A percentile compares a stretch with the other conserved stretches of the same genome.
These are phyloP conservation scores for Archips crataeganus DNA, from an alignment of 2,888 invertebrate genomes.

Conservation along the genomic window DNA sequence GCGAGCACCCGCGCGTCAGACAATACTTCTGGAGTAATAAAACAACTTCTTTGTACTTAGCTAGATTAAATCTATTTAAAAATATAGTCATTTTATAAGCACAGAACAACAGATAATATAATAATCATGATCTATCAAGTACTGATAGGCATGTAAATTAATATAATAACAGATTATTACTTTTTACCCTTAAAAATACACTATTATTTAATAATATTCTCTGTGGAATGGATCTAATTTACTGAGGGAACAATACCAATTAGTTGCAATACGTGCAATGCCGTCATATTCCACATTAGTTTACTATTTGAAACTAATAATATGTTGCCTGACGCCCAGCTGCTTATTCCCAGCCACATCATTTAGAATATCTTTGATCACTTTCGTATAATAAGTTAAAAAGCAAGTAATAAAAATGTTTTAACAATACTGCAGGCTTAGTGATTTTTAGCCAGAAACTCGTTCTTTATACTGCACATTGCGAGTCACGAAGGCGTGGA, in stretches of 20 bases:
- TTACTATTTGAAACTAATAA: no score
- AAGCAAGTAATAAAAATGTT: not conserved
- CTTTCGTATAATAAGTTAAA: not conserved
- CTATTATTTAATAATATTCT: slow-evolving; percentile 39
- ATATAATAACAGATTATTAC: not conserved
- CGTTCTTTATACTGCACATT: not conserved
- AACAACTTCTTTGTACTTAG: slow-evolving; percentile 23
- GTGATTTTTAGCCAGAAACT: not conserved
- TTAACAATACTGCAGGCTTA: not conserved
- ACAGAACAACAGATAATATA: slow-evolving; percentile 15
- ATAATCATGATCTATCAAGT: not conserved
- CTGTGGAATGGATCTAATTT: slow-evolving; percentile 44
- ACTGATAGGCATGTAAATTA: not conserved
- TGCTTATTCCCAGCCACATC: not conserved
- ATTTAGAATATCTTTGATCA: not conserved
- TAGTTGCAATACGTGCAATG: not conserved
- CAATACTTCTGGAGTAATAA: slow-evolving; percentile 5
- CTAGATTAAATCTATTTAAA: slow-evolving; percentile 26
- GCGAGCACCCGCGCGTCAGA: no score
- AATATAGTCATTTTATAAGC: slow-evolving; percentile 14
- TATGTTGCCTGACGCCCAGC: no score
- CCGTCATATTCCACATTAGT: no score
- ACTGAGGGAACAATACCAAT: slow-evolving; percentile 20
- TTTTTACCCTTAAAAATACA: slow-evolving; percentile 29
- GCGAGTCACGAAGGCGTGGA: no score